Evolutionary conservation across 2,113 vertebrate species (phyloP), one percentile per base, ranked within the genome.

Genomic region (Cinclus mexicanus): DNA sequence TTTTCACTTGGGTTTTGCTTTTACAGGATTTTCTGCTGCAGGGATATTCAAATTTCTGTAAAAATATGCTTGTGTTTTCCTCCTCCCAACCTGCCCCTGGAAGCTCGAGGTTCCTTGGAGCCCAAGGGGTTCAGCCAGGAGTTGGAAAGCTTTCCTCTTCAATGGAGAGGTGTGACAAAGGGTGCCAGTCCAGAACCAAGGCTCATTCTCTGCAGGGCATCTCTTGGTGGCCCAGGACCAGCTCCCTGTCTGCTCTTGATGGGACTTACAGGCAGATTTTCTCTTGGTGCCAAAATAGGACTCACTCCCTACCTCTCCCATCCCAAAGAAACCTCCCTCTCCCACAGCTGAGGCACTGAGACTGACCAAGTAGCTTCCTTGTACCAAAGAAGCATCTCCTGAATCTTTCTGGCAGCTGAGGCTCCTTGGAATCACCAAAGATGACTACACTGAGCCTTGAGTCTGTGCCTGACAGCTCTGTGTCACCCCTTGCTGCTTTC

Each of bases 1-100:
- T 89, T 96, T 91, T 67, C 94, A 89, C 93, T 92, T 68, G 90
- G 93, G 88, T 83, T 90, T 90, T 80, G 52, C 94, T 90, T 94
- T 95, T 95, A 90, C 3, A 9, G 83, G 85, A 78, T 95, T 96
- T 96, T 93, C 94, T 93, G 95, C 90, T 94, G 92, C 57, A 50
- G 56, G 64, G 90, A 94, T 52, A 96, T 88, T 96, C 90, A 31
- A 1, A 63, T 96, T 96, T 86, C 95, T 94, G 69, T 83, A 86
- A 78, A 96, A 96, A 94, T 90, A 89, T 9, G 52, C 31, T 83
- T 0, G 0, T 29, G 64, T 82, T 92, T 72, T 71, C 85, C 80
- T 92, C 80, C 65, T 92, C 80, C 82, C 80, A 83, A 55, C 61
- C 74, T 87, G 91, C 69, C 80, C 56, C n/a, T 83, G 76, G 65